These are phyloP conservation scores for Luidia sarsii DNA, from an alignment of 53 echinoderm and acorn worm genomes.

Conservation along the genomic window DNA sequence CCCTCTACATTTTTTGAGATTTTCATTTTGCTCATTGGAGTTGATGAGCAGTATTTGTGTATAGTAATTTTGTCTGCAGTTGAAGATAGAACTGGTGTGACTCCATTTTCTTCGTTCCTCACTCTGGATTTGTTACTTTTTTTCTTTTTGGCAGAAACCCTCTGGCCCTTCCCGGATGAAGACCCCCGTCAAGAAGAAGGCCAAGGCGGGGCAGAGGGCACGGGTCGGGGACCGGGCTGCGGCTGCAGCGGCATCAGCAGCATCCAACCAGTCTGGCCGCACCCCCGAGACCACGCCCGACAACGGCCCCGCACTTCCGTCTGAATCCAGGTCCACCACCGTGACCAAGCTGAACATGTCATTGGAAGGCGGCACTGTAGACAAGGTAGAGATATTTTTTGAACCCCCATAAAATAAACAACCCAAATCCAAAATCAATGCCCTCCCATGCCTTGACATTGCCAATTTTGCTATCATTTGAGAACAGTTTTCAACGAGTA, in stretches of 20 bases:
- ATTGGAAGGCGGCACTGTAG: slow-evolving; percentile 2
- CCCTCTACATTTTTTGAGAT: no score
- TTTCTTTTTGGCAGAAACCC: slow-evolving; percentile 1
- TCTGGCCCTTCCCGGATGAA: slow-evolving; percentile 37
- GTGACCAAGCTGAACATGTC: slow-evolving; percentile 29
- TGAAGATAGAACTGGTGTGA: background rate
- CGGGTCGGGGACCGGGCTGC: slow-evolving; percentile 57
- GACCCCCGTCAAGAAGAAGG: slow-evolving; percentile 65
- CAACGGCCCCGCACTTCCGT: background rate
- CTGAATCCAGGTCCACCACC: background rate
- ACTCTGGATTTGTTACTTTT: background rate
- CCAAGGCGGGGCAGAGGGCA: slow-evolving; percentile 33
- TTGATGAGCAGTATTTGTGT: background rate
- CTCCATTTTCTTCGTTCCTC: background rate
- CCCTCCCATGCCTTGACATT: no score
- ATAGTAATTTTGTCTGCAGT: background rate
- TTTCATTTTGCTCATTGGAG: no score
- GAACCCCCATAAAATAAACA: no score
- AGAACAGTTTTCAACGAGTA: no score
- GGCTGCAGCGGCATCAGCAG: background rate
- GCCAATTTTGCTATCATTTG: no score
- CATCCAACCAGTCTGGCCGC: no score
- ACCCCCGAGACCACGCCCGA: background rate
- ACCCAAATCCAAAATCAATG: no score
- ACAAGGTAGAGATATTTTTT: slow-evolving; percentile 23